Evolutionary conservation across 2,888 invertebrate species (phyloP).

Genomic region (Conus canariensis): DNA sequence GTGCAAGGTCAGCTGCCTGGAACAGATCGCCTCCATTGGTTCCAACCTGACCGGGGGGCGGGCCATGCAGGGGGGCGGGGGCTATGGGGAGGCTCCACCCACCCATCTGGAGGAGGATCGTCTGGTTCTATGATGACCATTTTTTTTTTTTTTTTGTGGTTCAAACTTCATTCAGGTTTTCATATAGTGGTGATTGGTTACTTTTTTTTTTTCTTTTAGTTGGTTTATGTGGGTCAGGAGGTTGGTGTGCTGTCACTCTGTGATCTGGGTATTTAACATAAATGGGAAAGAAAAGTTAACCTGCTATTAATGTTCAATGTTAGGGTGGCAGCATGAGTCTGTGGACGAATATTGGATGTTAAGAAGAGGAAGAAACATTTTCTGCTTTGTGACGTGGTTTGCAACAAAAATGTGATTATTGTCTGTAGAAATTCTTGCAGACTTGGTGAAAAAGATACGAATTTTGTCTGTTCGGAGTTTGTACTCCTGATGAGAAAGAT

Average conservation of each 20-base stretch:
- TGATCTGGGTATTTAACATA: too few relatives aligned
- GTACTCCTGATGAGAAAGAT: too few relatives aligned
- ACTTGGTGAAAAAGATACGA: too few relatives aligned
- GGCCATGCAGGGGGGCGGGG: conserved; percentile 49
- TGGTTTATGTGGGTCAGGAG: too few relatives aligned
- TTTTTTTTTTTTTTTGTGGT: not conserved
- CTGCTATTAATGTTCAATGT: too few relatives aligned
- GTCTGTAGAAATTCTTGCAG: too few relatives aligned
- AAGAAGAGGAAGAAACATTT: not conserved
- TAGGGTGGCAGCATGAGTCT: not conserved
- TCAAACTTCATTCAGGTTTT: not conserved
- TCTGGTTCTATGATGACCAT: conserved; percentile 59
- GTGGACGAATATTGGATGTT: not conserved
- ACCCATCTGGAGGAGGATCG: conserved; percentile 70
- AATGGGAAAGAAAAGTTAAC: too few relatives aligned
- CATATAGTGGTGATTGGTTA: not conserved
- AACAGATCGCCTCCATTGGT: conserved; percentile 51
- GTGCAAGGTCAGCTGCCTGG: conserved; percentile 72
- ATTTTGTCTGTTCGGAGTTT: too few relatives aligned
- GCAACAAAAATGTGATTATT: not conserved
- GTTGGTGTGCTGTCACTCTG: too few relatives aligned
- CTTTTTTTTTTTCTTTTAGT: not conserved
- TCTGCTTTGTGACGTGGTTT: not conserved
- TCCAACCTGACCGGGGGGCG: conserved; percentile 53
- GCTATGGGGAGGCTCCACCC: conserved; percentile 65